These are phyloP conservation scores for Orcinus orca DNA, from an alignment of 2,113 vertebrate genomes.

Conservation along the genomic window DNA sequence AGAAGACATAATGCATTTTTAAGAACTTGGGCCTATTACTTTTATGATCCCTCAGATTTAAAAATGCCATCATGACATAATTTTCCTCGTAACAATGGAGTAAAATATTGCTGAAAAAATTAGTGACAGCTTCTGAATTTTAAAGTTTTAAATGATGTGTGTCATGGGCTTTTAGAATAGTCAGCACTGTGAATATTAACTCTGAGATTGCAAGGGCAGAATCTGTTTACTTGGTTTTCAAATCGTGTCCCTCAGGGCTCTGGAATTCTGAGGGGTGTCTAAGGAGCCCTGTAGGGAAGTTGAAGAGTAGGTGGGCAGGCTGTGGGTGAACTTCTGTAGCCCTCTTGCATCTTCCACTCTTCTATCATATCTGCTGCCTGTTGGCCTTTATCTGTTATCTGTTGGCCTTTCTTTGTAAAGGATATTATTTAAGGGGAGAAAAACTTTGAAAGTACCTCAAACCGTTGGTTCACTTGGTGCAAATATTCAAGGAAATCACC, in stretches of 20 bases:
- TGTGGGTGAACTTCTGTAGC: background rate
- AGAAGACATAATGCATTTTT: background rate
- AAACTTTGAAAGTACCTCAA: conserved; percentile 16
- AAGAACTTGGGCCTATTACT: background rate
- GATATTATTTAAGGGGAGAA: background rate
- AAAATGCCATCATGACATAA: background rate
- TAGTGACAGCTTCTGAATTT: background rate
- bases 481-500: background rate
- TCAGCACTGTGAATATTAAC: background rate
- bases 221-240: background rate
- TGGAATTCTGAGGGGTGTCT: background rate
- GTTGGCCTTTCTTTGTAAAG: background rate
- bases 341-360: background rate
- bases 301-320: background rate
- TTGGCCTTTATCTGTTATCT: background rate
- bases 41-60: background rate
- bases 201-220: background rate
- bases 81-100: conserved; percentile 9
- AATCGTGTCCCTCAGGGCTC: too few species aligned
- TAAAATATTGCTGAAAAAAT: background rate
- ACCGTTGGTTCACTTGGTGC: background rate
- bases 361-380: background rate
- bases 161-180: background rate
- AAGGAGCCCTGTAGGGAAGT: background rate
- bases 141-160: background rate